Evolutionary conservation across 2,888 invertebrate genomes (phyloP), one percentile per base, ranked within the genome.

Genomic region (Odontocolon sp.): DNA sequence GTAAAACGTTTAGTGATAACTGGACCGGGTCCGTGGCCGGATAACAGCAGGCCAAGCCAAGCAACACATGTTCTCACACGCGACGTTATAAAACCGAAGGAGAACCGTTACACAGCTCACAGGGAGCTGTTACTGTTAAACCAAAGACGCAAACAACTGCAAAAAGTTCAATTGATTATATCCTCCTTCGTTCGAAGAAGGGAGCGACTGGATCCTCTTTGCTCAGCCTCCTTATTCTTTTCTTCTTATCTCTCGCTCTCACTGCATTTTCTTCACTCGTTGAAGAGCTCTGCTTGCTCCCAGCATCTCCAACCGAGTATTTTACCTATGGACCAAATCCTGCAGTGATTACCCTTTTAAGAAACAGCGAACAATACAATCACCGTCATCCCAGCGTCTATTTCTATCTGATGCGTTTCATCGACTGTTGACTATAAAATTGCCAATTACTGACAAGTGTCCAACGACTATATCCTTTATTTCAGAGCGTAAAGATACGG

Each of bases 121-220:
- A 16, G 38, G 38, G 42, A 77, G 76, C 77, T 77, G 79, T 82
- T 80, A 82, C 83, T 81, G 83, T 82, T 82, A 79, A 84, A 80
- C 74, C 79, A 80, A 80, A 82, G 79, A 70, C 78, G 50, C 26
- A 11, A 66, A 16, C 52, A 47, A 61, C 31, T 45, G 36, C 1
- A 36, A 64, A 74, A 85, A 83, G 75, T 79, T 64, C 82, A 79
- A 85, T 84, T 84, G 85, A 85, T 84, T 83, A 78, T 82, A 83
- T 85, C 81, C 82, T 82, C 26, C 33, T 31, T 56, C 14, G 31
- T 56, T 69, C 21, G 28, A 33, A n/a, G 63, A 23, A 50, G 8
- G 21, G 33, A 11, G 6, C 42, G 11, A 28, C 28, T 47, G 26
- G 50, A 59, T 18, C 28, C 16, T 40, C n/a, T 5, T 1, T 14